phyloP scores from a whole-genome alignment of 2,113 vertebrate species.

The Ceyx margarethae region DNA sequence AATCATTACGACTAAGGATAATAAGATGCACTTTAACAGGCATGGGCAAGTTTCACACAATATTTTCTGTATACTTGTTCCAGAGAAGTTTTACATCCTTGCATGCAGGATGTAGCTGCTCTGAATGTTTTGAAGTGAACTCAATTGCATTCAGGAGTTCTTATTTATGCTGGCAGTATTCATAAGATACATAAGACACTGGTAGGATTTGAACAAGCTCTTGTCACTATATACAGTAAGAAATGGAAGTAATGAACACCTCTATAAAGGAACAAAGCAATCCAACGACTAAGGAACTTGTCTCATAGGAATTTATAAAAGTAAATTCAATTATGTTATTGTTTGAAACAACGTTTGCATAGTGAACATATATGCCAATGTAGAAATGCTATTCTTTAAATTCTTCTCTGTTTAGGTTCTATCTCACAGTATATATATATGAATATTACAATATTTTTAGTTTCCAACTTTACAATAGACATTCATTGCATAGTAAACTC shows the following conservation, averaged over 20 bases:
- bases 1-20: not conserved
- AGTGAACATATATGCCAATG: not conserved
- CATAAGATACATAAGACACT: not conserved
- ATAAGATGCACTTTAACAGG: not conserved
- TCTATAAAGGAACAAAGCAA: not conserved
- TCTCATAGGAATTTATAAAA: not conserved
- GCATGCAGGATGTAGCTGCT: not conserved
- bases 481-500: not conserved
- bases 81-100: not conserved
- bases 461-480: not conserved
- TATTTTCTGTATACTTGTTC: not conserved
- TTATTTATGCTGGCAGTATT: not conserved
- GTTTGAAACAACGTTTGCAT: not conserved
- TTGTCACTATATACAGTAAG: not conserved
- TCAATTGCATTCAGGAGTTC: not conserved
- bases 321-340: not conserved
- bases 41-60: not conserved
- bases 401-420: not conserved
- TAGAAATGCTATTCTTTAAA: not conserved
- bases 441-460: not conserved
- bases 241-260: fast-evolving
- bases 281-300: not conserved
- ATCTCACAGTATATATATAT: not conserved
- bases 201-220: not conserved
- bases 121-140: not conserved